A percentile compares a stretch with the other conserved stretches of the same genome.
These are phyloP conservation scores for Heteractis magnifica DNA, from an alignment of 92 coral and sea anemone species.

Conservation along the genomic window DNA sequence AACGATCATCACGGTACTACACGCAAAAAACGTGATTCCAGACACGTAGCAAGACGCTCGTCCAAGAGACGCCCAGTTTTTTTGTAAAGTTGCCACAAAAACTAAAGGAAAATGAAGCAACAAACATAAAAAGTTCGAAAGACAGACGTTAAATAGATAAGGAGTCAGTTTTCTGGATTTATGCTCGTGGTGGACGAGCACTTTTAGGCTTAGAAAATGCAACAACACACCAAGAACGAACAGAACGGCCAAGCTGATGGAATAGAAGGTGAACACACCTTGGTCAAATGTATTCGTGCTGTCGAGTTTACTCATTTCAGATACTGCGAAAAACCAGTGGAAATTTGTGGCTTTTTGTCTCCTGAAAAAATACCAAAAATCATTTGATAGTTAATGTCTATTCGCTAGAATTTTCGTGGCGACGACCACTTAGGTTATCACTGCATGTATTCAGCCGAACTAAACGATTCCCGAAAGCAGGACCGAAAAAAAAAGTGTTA, in stretches of 20 bases:
- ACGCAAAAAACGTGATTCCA: conserved; percentile 57
- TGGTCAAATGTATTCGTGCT: background rate
- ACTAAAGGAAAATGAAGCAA: conserved; percentile 56
- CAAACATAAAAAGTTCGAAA: conserved; percentile 55
- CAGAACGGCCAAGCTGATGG: conserved; percentile 7
- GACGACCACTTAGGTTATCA: too few relatives aligned
- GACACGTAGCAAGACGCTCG: conserved; percentile 30
- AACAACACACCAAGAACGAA: conserved; percentile 15
- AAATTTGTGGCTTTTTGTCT: too few relatives aligned
- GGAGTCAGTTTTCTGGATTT: conserved; percentile 50
- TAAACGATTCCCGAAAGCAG: too few relatives aligned
- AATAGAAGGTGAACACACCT: background rate
- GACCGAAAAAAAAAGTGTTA: too few relatives aligned
- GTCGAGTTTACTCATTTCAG: background rate
- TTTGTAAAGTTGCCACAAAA: conserved; percentile 46
- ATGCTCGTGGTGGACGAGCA: conserved; percentile 14
- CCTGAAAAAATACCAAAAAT: too few relatives aligned
- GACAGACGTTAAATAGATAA: conserved; percentile 61
- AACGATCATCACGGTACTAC: conserved; percentile 51
- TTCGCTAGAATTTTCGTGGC: too few relatives aligned
- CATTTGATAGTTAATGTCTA: too few relatives aligned
- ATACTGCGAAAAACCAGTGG: background rate
- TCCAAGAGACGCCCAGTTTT: conserved; percentile 43
- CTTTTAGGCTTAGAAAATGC: conserved; percentile 13
- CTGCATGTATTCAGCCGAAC: too few relatives aligned